Base-by-base conservation (phyloP, 2,888 invertebrate species). In the Hanleya hanleyi region DNA sequence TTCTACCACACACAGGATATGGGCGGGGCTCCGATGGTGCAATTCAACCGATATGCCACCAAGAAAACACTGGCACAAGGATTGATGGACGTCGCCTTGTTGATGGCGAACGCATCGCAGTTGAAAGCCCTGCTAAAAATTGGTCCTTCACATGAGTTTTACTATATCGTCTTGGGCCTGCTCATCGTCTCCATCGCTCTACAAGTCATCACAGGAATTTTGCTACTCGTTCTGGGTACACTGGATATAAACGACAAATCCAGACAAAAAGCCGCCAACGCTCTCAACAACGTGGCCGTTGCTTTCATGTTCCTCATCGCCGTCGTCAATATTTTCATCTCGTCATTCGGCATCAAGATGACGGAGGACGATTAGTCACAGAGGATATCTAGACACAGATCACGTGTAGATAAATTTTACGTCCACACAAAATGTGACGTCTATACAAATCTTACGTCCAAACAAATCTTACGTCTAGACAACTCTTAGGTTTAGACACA, bases 61-160 rank as follows among this genome's bases (percentile, higher is more conserved):
- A 64, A 64, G 38, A 84, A 85, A 73, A 86, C 85, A 6, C n/a
- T 86, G 12, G 84, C 85, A 0, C 78, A 84, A 65, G 85, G 86
- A 0, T 70, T 84, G 32, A 71, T 86, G 67, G 85, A 83, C 61
- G 77, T 85, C 12, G 82, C 83, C 0, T 74, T 85, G 36, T 67
- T 86, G 37, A 81, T 84, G 78, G 84, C 86, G 6, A 86, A 84
- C 65, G 83, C 84, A 7, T 81, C 83, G 18, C 85, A 86, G 70
- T 74, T 86, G 36, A 86, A 84, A 71, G 74, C 83, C 3, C 67
- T 85, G 22, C 65, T 83, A 4, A 74, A 77, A 18, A 69, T 78
- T 3, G 77, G 78, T 22, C 64, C 64, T 15, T 37, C 38, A 3
- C 64, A 64, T 37, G 64, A 64, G 64, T 64, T 64, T 37, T 64